Conservation (phyloP, 2,113 vertebrate species). For the Ptilonorhynchus violaceus region DNA sequence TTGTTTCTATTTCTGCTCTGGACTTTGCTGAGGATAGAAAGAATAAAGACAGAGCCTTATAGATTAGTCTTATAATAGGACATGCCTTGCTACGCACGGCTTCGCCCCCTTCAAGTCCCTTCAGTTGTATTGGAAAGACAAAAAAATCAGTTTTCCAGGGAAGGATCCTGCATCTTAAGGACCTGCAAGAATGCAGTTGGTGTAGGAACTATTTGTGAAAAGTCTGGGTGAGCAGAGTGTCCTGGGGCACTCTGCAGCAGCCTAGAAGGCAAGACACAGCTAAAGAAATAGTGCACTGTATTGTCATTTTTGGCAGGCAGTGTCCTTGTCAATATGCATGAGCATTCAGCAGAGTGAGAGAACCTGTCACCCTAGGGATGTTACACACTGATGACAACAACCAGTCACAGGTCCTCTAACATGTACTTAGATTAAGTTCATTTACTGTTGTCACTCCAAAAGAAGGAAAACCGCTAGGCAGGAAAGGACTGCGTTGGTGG, state of each 20-base stretch:
- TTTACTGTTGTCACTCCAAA: neutral
- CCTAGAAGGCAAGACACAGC: neutral
- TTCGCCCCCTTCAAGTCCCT: neutral
- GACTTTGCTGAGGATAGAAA: slow-evolving; percentile 8
- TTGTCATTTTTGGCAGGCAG: slow-evolving; percentile 38
- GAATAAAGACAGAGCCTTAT: slow-evolving; percentile 6
- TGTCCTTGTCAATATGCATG: slow-evolving; percentile 21
- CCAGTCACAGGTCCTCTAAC: slow-evolving; percentile 17
- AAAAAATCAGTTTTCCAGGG: neutral
- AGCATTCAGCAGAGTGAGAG: neutral
- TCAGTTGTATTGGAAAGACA: neutral
- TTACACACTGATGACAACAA: slow-evolving; percentile 1
- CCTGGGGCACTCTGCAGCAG: neutral
- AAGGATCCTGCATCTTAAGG: neutral
- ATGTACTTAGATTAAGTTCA: neutral
- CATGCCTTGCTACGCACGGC: neutral
- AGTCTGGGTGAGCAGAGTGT: neutral
- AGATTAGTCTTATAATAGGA: slow-evolving; percentile 5
- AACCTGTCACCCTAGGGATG: slow-evolving; percentile 27
- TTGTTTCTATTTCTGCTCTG: slow-evolving; percentile 41
- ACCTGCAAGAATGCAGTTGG: neutral
- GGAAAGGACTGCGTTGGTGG: neutral
- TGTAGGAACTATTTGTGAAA: neutral
- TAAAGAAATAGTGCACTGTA: neutral
- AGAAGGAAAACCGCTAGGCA: neutral